Evolutionary conservation across 2,113 vertebrate genomes (phyloP).

Genomic region (Pseudorectes ferrugineus): DNA sequence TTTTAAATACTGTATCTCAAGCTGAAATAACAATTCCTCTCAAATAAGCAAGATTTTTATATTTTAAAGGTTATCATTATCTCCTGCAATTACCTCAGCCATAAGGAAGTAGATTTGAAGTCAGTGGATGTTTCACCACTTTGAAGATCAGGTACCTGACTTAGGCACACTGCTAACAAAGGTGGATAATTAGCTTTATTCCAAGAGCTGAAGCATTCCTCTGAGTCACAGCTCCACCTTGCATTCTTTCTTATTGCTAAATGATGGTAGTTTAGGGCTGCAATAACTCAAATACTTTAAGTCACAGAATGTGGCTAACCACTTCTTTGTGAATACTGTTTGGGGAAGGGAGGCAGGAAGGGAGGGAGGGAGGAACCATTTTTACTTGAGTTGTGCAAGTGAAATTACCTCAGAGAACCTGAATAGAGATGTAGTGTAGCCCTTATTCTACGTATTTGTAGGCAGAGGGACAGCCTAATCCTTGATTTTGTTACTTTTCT

Average conservation of each 20-base stretch:
- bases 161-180: not conserved
- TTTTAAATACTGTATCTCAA: not conserved
- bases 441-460: not conserved
- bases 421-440: not conserved
- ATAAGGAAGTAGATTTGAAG: not conserved
- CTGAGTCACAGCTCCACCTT: constrained; percentile 43
- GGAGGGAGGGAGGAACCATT: not conserved
- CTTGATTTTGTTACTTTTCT: not conserved
- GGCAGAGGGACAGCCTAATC: not conserved
- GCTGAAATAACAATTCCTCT: not conserved
- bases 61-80: not conserved
- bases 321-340: not conserved
- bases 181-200: constrained; percentile 4
- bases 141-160: constrained; percentile 3
- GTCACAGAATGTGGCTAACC: not conserved
- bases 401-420: not conserved
- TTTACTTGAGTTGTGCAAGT: not conserved
- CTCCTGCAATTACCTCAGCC: not conserved
- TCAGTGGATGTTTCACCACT: not conserved
- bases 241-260: not conserved
- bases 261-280: not conserved
- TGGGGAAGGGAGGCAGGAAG: not conserved
- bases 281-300: not conserved
- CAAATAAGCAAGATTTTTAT: not conserved
- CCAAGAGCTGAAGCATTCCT: not conserved